Percentiles rank a stretch among this genome's conserved stretches.
Conservation (phyloP, 1,140 invertebrate genomes). For the Musca domestica region DNA sequence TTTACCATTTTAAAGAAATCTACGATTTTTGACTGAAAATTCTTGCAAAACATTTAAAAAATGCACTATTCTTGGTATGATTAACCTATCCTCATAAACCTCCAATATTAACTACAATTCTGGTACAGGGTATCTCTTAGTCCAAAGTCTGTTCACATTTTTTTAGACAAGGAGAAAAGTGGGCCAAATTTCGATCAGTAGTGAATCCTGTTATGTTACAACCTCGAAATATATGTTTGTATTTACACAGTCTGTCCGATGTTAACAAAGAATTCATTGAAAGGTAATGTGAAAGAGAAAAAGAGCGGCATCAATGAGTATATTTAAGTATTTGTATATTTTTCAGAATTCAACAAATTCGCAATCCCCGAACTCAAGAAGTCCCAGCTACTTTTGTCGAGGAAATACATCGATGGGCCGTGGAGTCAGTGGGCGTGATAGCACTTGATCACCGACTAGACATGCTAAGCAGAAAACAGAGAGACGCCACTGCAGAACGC, state of each 20-base stretch:
- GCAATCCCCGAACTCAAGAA: constrained; percentile 24
- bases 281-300: too few relatives aligned
- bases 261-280: constrained; percentile 45
- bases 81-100: too few relatives aligned
- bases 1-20: too few relatives aligned
- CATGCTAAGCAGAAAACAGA: constrained; percentile 1
- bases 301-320: too few relatives aligned
- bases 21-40: too few relatives aligned
- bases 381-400: constrained; percentile 26
- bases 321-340: too few relatives aligned
- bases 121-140: too few relatives aligned
- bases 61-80: too few relatives aligned
- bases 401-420: constrained; percentile 25
- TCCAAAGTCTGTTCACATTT: too few relatives aligned
- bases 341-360: constrained; percentile 34
- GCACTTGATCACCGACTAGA: constrained; percentile 28
- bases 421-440: constrained; percentile 24
- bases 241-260: constrained; percentile 36
- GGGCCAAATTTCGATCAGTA: constrained; percentile 41
- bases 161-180: constrained; percentile 32
- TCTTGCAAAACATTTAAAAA: too few relatives aligned
- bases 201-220: constrained; percentile 47
- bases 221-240: constrained; percentile 39
- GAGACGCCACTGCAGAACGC: constrained; percentile 51
- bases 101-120: too few relatives aligned